Percentiles rank a stretch among this genome's conserved stretches.
These are phyloP conservation scores for Morus bassanus DNA, from an alignment of 2,797 vertebrate species.

Conservation along the genomic window DNA sequence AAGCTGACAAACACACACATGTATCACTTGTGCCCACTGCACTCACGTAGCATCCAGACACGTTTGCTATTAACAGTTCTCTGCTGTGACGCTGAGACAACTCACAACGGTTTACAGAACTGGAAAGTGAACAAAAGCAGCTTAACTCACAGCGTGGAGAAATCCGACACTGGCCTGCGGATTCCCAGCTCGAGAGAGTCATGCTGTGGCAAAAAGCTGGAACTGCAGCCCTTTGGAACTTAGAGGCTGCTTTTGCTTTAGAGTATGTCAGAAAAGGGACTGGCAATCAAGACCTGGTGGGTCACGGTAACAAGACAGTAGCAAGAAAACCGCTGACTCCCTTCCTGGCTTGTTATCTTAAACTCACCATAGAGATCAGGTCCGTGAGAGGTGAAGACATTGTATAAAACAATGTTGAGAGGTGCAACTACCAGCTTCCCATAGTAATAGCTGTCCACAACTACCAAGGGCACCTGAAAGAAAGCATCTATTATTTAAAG, in stretches of 20 bases:
- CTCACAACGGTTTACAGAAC: not conserved
- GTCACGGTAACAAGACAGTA: not conserved
- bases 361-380: slow-evolving; percentile 95
- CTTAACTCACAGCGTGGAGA: not conserved
- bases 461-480: slow-evolving; percentile 85
- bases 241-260: not conserved
- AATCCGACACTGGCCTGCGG: not conserved
- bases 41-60: not conserved
- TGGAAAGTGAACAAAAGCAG: not conserved
- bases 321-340: not conserved
- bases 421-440: slow-evolving; percentile 93
- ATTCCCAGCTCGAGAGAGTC: slow-evolving; percentile 53
- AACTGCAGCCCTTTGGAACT: not conserved
- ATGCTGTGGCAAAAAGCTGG: slow-evolving; percentile 24
- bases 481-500: not conserved
- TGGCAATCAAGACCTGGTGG: not conserved
- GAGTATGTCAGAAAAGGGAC: not conserved
- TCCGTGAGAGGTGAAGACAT: slow-evolving; percentile 94
- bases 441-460: slow-evolving; percentile 93
- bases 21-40: not conserved
- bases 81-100: not conserved
- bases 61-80: not conserved
- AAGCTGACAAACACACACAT: not conserved
- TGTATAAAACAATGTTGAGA: slow-evolving; percentile 95
- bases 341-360: not conserved